Evolutionary conservation across 2,888 invertebrate genomes (phyloP), one percentile per base, ranked within the genome.

Genomic region (Crossocerus cetratus): DNA sequence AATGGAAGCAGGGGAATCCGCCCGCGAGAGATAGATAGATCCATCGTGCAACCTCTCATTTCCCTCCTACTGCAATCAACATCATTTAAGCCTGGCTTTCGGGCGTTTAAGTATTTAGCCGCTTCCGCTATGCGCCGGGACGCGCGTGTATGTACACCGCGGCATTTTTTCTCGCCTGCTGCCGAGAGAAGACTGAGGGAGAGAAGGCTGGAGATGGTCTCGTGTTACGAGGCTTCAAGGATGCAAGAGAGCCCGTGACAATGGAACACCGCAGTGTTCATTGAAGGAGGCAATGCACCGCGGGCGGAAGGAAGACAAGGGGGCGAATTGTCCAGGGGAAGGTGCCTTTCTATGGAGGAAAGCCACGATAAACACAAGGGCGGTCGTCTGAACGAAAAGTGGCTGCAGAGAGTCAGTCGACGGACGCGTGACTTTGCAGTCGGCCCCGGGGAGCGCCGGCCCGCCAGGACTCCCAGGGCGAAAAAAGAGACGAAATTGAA

Each of bases 61-160:
- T 88, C 86, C 87, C 88, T 87, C 88, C 86, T 85, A 86, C 87
- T 86, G 83, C 83, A 86, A 88, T 87, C 85, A 86, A 83, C 84
- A 76, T 78, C 80, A 82, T 83, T 87, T 85, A 86, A 84, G 86
- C 79, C 58, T 69, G 80, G 64, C 76, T 83, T 82, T 82, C 79
- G 78, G 81, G 81, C 85, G 84, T 84, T 87, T 85, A 86, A 86
- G 83, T 72, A 84, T 86, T 88, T 86, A 86, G 83, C 78, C 78
- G 82, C 84, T 88, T 88, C 87, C 88, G 86, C 77, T 75, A 65
- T 79, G 76, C 80, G 76, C 68, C 74, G 70, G 53, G 32, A 32
- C 32, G 32, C 11, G 32, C 32, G 32, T 32, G 32, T 32, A 32
- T 70, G 64, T 77, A 58, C 82, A 74, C 63, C 64, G 61, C 55